Conservation (phyloP, 2,888 invertebrate genomes). For the Tortricodes alternella region DNA sequence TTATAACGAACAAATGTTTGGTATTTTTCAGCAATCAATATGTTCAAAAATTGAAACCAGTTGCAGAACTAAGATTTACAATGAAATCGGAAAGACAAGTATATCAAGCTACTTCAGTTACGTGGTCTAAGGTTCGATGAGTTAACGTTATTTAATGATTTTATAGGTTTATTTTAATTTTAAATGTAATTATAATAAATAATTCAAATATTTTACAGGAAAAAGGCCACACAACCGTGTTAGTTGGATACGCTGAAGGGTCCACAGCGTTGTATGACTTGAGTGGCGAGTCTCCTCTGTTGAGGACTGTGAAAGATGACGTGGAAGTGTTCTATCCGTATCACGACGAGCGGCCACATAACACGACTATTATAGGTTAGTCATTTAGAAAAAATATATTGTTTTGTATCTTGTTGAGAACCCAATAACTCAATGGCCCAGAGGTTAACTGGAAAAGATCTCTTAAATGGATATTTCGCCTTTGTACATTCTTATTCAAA, state of each 20-base stretch:
- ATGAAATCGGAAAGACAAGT: constrained; percentile 45
- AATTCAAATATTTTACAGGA: constrained; percentile 61
- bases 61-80: constrained; percentile 64
- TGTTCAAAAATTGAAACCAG: constrained; percentile 72
- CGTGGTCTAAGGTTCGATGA: constrained; percentile 73
- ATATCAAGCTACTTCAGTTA: constrained; percentile 77
- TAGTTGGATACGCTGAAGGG: constrained; percentile 88
- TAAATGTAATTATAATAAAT: neutral
- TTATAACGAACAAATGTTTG: too few relatives aligned
- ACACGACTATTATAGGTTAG: constrained; percentile 82
- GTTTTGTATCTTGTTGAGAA: too few relatives aligned
- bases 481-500: too few relatives aligned
- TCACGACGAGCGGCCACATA: constrained; percentile 83
- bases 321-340: constrained; percentile 80
- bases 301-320: constrained; percentile 62
- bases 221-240: constrained; percentile 77
- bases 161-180: neutral
- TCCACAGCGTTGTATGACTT: constrained; percentile 85
- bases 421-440: too few relatives aligned
- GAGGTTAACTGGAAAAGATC: too few relatives aligned
- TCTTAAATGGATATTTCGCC: too few relatives aligned
- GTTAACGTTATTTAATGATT: neutral
- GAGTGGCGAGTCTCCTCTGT: constrained; percentile 72
- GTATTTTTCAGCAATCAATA: constrained; percentile 58
- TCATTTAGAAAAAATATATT: neutral